Evolutionary conservation across 2,797 vertebrate species (phyloP).

Genomic region (Semotilus atromaculatus): DNA sequence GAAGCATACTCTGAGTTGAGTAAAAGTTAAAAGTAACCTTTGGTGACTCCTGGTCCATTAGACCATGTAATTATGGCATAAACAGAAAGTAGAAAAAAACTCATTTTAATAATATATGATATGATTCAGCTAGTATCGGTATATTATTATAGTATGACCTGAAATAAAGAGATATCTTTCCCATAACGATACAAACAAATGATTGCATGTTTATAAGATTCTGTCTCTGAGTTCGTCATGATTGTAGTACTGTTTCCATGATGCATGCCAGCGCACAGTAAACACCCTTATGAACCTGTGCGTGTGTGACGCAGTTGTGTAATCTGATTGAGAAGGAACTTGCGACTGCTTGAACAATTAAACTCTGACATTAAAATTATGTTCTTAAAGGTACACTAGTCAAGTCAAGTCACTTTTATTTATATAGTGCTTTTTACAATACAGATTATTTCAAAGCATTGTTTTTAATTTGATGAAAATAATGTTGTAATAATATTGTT

Average conservation of each 20-base stretch:
- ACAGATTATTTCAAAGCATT: too few species aligned
- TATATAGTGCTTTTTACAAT: too few species aligned
- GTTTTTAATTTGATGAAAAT: too few species aligned
- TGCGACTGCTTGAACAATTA: constrained; percentile 19
- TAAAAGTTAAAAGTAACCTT: neutral
- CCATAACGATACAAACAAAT: neutral
- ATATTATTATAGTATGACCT: neutral
- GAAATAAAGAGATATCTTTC: neutral
- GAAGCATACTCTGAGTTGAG: constrained; percentile 12
- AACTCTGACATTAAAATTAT: constrained; percentile 17
- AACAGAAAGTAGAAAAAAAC: neutral
- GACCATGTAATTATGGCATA: neutral
- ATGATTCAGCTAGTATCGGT: neutral
- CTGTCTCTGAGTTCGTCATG: neutral
- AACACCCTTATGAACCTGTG: neutral
- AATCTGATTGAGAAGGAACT: constrained; percentile 43
- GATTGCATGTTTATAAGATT: neutral
- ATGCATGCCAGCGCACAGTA: constrained; percentile 11
- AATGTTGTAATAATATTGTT: too few species aligned
- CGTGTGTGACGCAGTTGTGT: constrained; percentile 26
- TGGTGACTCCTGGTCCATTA: neutral
- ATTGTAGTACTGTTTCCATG: constrained; percentile 11
- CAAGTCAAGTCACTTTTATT: too few species aligned
- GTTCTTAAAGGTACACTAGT: constrained; percentile 2
- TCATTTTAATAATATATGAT: neutral